phyloP scores from a whole-genome alignment of 2,888 invertebrate genomes.

The Oligia fasciuncula region DNA sequence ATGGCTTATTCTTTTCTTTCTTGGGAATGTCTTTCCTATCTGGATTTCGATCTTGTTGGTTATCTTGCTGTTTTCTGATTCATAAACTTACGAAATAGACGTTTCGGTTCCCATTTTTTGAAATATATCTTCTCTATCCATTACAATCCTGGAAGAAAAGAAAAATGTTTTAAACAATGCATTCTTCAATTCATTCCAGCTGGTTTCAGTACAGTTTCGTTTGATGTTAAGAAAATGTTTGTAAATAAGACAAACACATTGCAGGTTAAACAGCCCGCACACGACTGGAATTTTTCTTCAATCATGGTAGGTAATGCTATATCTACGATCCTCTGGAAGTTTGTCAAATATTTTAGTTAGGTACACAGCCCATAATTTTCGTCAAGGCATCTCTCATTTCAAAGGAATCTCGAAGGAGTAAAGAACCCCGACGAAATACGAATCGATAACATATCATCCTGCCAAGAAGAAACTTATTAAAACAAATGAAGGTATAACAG shows the following conservation, averaged over 20 bases:
- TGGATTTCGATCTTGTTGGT: constrained; percentile 12
- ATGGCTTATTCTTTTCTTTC: constrained; percentile 18
- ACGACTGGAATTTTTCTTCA: constrained; percentile 15
- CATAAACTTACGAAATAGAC: constrained; percentile 8
- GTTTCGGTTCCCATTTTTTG: neutral
- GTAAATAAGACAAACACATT: constrained; percentile 17
- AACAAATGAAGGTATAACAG: constrained; percentile 15
- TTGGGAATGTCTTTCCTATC: constrained; percentile 8
- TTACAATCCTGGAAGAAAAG: neutral
- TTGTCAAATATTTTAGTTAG: constrained; percentile 9
- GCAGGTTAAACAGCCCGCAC: constrained; percentile 9
- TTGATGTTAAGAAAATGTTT: constrained; percentile 27
- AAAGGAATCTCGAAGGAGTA: constrained; percentile 1
- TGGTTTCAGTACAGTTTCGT: constrained; percentile 21
- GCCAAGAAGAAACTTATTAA: neutral
- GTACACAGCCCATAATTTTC: neutral
- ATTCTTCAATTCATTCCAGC: constrained; percentile 4
- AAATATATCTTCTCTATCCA: neutral
- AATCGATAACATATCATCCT: neutral
- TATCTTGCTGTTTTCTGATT: neutral
- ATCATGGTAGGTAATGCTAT: constrained; percentile 15
- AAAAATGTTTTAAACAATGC: neutral
- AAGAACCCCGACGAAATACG: neutral
- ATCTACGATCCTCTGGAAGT: neutral
- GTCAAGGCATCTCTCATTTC: constrained; percentile 16